Evolutionary conservation across 2,888 invertebrate genomes (phyloP), one percentile per base, ranked within the genome.

Genomic region (Philopedon plagiatum): DNA sequence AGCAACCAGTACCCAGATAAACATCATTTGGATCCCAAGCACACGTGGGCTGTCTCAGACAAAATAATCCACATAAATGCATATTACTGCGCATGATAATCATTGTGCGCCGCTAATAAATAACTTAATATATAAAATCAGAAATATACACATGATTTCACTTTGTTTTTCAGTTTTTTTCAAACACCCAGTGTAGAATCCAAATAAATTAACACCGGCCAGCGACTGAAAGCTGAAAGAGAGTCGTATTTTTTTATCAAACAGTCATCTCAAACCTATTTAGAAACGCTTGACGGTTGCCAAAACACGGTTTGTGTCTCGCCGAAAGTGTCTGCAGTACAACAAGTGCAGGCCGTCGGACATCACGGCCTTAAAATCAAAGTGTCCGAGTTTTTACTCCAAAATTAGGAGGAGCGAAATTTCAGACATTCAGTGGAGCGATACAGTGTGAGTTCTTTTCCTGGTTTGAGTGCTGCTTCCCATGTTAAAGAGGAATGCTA

Each of bases 201-300:
- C 18, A 41, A 26, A 58, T 41, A 41, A 58, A 41, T 41, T 58
- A 23, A 41, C 23, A 34, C 41, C 41, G 58, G 18, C 41, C 15
- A 41, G 29, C 29, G 18, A 62, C 62, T 19, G 49, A 62, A 46
- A 46, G 34, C 41, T 39, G 66, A 66, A 66, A 66, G 49, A 66
- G 66, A 66, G 15, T 37, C 60, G 56, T 65, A 66, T 62, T 66
- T 66, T n/a, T 66, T 66, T 66, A 64, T 66, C 23, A 66, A 71
- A 71, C 66, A 66, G 61, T 71, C 71, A 71, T 71, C 71, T 61
- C 62, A 61, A 65, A 71, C 57, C 66, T 71, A 71, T 71, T 71
- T 71, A 61, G 71, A 71, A 66, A 66, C 23, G 57, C 58, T 41
- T 44, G 62, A 61, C 62, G 57, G 63, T 62, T 71, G 71, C 71